Evolutionary conservation across 2,113 vertebrate genomes (phyloP), one percentile per base, ranked within the genome.

Genomic region (Xenopus laevis): DNA sequence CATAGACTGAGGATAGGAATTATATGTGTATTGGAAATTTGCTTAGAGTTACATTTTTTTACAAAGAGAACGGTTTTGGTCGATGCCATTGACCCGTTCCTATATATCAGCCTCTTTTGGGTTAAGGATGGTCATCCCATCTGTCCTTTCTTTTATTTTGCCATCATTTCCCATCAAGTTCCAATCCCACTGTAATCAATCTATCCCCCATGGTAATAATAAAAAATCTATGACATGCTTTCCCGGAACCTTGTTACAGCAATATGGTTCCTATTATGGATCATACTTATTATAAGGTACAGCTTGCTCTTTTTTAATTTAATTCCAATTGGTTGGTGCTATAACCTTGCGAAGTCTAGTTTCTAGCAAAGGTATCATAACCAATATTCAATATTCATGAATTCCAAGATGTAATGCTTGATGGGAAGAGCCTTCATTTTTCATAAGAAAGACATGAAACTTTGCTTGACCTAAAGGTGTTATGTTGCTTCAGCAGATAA

Each of bases 201-300:
- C 13, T n/a, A 55, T n/a, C 13, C 53, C 15, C 7, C 16, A n/a
- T 16, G 1, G 15, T 55, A 55, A 55, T 7, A 55, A 17, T 17
- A 17, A 53, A 53, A 53, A 16, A 11, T 13, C 15, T 55, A 16
- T 55, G 53, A n/a, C 53, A 55, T 55, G 17, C 15, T n/a, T 55
- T 55, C 17, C 53, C 17, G 15, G 5, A n/a, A 55, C 16, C 13
- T n/a, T 55, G 8, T 55, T 16, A n/a, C 16, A n/a, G 53, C 3
- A 55, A 55, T 55, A 55, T 55, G 53, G 53, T 55, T 55, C 17
- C 7, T 55, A 55, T 55, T 55, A 55, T n/a, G 53, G 53, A 55
- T n/a, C 53, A 55, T 13, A 16, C 53, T 7, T n/a, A 9, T 55
- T n/a, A n/a, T n/a, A 50, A 50, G 47, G 4, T 55, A 5, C 53